Percentiles rank a stretch among this genome's conserved stretches.
These are phyloP conservation scores for Drosophila prolongata DNA, from an alignment of 2,888 invertebrate genomes.

Conservation along the genomic window DNA sequence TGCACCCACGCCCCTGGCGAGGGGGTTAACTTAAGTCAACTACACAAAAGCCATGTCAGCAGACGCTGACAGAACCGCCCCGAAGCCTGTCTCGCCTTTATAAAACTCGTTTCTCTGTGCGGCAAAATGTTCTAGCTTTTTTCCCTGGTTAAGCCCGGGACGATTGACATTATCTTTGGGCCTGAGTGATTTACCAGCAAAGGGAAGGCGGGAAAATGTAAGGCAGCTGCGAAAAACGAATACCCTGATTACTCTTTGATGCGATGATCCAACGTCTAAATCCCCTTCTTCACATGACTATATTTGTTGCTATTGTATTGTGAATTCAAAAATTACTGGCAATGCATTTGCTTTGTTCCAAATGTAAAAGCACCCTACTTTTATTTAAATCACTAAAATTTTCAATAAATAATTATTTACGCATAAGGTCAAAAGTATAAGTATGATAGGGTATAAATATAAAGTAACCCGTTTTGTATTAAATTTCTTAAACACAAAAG, in stretches of 20 bases:
- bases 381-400: no score
- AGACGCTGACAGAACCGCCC: constrained; percentile 48
- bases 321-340: no score
- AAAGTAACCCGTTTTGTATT: no score
- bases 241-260: constrained; percentile 13
- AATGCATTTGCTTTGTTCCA: no score
- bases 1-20: constrained; percentile 12
- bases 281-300: background rate
- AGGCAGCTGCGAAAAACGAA: constrained; percentile 2
- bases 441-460: no score
- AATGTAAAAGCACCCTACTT: no score
- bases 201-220: background rate
- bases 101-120: constrained; percentile 28
- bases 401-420: no score
- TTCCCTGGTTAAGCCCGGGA: constrained; percentile 27
- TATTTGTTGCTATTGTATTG: background rate
- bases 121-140: constrained; percentile 16
- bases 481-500: no score
- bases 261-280: background rate
- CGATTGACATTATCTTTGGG: constrained; percentile 56
- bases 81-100: constrained; percentile 22
- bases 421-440: no score
- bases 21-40: constrained; percentile 52
- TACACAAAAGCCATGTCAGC: constrained; percentile 61
- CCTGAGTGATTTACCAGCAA: constrained; percentile 55